Evolutionary conservation across 2,888 invertebrate species (phyloP).

Genomic region (Nemoura dubitans): DNA sequence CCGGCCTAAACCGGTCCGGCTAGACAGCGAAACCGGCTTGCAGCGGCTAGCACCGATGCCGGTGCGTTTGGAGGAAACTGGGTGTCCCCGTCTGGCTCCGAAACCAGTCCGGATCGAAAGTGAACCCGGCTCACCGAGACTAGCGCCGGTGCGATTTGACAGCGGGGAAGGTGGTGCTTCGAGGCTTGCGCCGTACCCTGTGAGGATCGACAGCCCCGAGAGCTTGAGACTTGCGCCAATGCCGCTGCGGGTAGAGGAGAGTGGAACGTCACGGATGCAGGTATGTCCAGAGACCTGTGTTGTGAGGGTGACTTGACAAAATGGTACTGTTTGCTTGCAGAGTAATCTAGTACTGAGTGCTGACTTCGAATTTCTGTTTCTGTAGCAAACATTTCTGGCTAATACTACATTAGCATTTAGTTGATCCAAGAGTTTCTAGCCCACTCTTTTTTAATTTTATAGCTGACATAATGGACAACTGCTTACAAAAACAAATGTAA

Average conservation of each 20-base stretch:
- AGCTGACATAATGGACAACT: too few relatives aligned
- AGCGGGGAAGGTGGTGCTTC: neutral
- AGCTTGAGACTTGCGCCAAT: neutral
- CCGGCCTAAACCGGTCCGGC: conserved; percentile 38
- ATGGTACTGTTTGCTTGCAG: too few relatives aligned
- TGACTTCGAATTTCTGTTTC: too few relatives aligned
- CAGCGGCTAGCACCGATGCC: neutral
- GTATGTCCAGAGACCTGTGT: neutral
- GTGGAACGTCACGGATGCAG: neutral
- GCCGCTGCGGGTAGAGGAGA: neutral
- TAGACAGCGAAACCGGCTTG: neutral
- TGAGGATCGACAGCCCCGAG: neutral
- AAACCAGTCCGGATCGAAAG: neutral
- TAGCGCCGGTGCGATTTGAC: neutral
- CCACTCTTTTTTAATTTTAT: too few relatives aligned
- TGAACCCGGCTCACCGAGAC: neutral
- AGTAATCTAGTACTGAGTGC: too few relatives aligned
- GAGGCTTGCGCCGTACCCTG: neutral
- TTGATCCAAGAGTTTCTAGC: too few relatives aligned
- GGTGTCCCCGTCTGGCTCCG: neutral
- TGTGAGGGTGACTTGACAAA: too few relatives aligned
- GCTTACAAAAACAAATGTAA: too few relatives aligned
- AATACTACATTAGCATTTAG: too few relatives aligned
- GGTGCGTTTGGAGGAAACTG: neutral
- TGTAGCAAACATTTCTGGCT: too few relatives aligned